Base-by-base conservation (phyloP, 2,113 vertebrate genomes). In the Spheniscus mendiculus region DNA sequence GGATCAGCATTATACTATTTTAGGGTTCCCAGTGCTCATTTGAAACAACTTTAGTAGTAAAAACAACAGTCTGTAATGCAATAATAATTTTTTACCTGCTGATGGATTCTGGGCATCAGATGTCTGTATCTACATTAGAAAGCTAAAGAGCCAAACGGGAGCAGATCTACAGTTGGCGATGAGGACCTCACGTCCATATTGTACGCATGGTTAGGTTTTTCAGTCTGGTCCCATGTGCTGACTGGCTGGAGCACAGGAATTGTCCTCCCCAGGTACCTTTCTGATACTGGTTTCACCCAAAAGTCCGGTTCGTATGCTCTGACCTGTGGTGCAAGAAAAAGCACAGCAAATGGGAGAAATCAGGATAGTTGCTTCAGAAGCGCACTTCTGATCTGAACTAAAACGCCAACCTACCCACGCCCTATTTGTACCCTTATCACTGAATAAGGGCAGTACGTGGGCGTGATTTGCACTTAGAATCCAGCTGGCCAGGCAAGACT, bases 181-280 rank as follows among this genome's bases (percentile, higher is more conserved):
- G 3, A 45, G 58, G 71, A 36, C 9, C 20, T 12, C 62, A 21
- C 1, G 5, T 23, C 32, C 12, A 22, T 36, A 20, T 0, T 12
- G 17, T 10, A 34, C 0, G 1, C 1, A 2, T 9, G 40, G 27
- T 29, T 56, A 15, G 22, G 14, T 49, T 82, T 81, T 71, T 40
- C 63, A 36, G 30, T 66, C 36, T 61, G 71, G 13, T 53, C 40
- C 32, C 32, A 11, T 5, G 7, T 55, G n/a, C 44, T 0, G 1
- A 20, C 20, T 18, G 45, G 12, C 34, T 62, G 70, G 30, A 90
- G 38, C 45, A 82, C 53, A 67, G 38, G 27, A 76, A 59, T 5
- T 10, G 3, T n/a, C 12, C 7, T 85, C n/a, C 56, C 45, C 42
- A 26, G 83, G 30, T 13, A n/a, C n/a, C n/a, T 4, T 61, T 32